A percentile compares a stretch with the other conserved stretches of the same genome.
These are phyloP conservation scores for Pseudanteris insignis DNA, from an alignment of 2,888 invertebrate genomes.

Conservation along the genomic window DNA sequence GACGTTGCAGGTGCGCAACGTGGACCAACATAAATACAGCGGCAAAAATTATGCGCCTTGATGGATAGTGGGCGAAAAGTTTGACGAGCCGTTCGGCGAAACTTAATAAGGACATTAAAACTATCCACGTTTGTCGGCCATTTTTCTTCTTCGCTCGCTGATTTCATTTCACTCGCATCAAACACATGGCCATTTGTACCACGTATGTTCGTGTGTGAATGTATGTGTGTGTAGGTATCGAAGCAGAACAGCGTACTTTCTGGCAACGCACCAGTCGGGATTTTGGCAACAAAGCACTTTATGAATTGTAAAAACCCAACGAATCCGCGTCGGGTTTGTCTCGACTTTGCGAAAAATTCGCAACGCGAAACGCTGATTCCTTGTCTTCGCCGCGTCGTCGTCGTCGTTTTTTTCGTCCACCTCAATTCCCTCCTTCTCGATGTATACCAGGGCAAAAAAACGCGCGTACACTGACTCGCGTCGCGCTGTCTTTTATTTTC, in stretches of 20 bases:
- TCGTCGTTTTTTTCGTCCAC: slow-evolving; percentile 16
- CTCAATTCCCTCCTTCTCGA: slow-evolving; percentile 25
- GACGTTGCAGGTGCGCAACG: slow-evolving; percentile 2
- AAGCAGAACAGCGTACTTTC: slow-evolving; percentile 24
- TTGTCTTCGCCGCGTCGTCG: slow-evolving; percentile 24
- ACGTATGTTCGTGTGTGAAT: not conserved
- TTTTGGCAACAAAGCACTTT: slow-evolving; percentile 57
- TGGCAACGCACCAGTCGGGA: slow-evolving; percentile 50
- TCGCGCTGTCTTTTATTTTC: too few species aligned
- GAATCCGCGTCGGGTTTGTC: slow-evolving; percentile 41
- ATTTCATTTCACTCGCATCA: slow-evolving; percentile 28
- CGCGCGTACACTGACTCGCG: too few species aligned
- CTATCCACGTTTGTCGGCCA: not conserved
- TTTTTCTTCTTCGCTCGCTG: slow-evolving; percentile 12
- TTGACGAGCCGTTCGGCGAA: slow-evolving; percentile 8
- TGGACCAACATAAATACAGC: slow-evolving; percentile 4
- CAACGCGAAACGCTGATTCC: slow-evolving; percentile 47
- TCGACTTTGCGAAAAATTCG: slow-evolving; percentile 44
- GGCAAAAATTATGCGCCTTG: slow-evolving; percentile 8
- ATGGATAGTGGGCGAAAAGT: not conserved
- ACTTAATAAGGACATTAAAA: slow-evolving; percentile 50
- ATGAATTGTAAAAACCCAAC: slow-evolving; percentile 55
- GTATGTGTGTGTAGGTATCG: slow-evolving; percentile 24
- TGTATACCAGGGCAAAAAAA: slow-evolving; percentile 48
- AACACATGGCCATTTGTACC: slow-evolving; percentile 5